Evolutionary conservation across 2,888 invertebrate genomes (phyloP).

Genomic region (Pachycephus smyrnensis): DNA sequence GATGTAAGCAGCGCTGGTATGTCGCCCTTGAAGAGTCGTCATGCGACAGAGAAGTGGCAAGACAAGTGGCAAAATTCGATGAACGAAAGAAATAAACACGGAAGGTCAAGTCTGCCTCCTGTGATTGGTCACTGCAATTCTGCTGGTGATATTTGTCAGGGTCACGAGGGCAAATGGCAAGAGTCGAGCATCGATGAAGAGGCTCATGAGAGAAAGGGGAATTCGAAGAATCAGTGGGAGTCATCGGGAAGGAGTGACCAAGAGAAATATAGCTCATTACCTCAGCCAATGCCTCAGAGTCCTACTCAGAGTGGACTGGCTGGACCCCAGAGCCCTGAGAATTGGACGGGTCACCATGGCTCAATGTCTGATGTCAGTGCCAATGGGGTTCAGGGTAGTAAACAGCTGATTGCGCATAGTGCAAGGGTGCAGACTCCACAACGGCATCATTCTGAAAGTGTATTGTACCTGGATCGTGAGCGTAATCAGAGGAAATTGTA

Average conservation of each 20-base stretch:
- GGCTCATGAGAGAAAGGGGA: constrained; percentile 4
- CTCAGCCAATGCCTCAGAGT: constrained; percentile 46
- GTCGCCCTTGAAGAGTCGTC: constrained; percentile 32
- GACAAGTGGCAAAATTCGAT: constrained; percentile 57
- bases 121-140: constrained; percentile 48
- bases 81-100: constrained; percentile 55
- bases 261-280: constrained; percentile 36
- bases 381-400: constrained; percentile 54
- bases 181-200: constrained; percentile 54
- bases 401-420: constrained; percentile 80
- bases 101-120: constrained; percentile 38
- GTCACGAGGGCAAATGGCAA: constrained; percentile 53
- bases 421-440: constrained; percentile 82
- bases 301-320: constrained; percentile 34
- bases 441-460: constrained; percentile 82
- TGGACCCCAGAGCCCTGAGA: constrained; percentile 40
- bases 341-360: constrained; percentile 53
- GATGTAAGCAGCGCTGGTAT: constrained; percentile 68
- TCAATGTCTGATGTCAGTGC: constrained; percentile 59
- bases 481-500: constrained; percentile 74
- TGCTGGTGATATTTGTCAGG: constrained; percentile 21
- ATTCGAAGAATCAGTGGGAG: constrained; percentile 41
- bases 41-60: constrained; percentile 41
- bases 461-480: constrained; percentile 75
- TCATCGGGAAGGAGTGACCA: constrained; percentile 37